These are phyloP conservation scores for Drosophila guanche DNA, from an alignment of 1,140 invertebrate genomes.

Conservation along the genomic window DNA sequence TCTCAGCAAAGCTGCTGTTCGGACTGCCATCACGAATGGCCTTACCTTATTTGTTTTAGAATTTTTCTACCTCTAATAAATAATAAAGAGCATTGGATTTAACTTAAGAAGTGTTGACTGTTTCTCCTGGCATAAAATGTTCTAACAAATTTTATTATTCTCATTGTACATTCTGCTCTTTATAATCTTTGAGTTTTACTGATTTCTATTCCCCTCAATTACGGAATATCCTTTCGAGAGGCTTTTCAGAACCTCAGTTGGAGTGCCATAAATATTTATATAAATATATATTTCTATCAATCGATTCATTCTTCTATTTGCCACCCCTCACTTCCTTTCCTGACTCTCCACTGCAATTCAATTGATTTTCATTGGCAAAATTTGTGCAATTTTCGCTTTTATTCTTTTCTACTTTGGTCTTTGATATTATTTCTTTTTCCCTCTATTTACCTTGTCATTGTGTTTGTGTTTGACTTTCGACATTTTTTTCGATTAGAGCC, in stretches of 20 bases:
- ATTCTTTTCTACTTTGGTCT: not conserved
- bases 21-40: too few relatives aligned
- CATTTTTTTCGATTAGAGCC: slow-evolving; percentile 59
- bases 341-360: slow-evolving; percentile 6
- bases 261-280: not conserved
- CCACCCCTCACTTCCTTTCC: slow-evolving; percentile 4
- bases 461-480: slow-evolving; percentile 71
- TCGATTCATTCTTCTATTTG: slow-evolving; percentile 4
- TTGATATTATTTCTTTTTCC: slow-evolving; percentile 6
- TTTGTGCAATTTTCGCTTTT: slow-evolving; percentile 34
- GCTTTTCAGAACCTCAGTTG: too few relatives aligned
- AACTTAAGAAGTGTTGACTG: too few relatives aligned
- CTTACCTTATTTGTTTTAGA: too few relatives aligned
- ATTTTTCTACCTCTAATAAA: too few relatives aligned
- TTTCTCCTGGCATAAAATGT: too few relatives aligned
- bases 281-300: slow-evolving; percentile 33
- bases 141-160: too few relatives aligned
- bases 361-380: slow-evolving; percentile 41
- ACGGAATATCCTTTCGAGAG: too few relatives aligned
- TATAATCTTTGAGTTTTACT: too few relatives aligned
- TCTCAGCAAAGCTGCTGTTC: too few relatives aligned
- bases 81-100: too few relatives aligned
- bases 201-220: not conserved
- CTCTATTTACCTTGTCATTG: slow-evolving; percentile 64
- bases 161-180: too few relatives aligned